Percentiles rank a stretch among this genome's conserved stretches.
These are phyloP conservation scores for Drosophila sucinea DNA, from an alignment of 1,140 invertebrate species.

Conservation along the genomic window DNA sequence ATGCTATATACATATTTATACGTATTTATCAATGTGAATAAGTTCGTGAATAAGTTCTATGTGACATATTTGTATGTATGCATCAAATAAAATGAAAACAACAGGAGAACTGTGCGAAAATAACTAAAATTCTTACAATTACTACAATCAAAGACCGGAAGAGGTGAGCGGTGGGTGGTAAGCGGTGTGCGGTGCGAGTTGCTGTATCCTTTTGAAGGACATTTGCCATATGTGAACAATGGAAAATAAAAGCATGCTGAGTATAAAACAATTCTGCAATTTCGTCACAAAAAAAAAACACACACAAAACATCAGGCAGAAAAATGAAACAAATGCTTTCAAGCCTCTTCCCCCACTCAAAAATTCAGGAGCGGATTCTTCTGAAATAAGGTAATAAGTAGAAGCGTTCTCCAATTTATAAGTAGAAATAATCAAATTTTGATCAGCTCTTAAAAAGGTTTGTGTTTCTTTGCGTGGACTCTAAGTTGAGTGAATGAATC, in stretches of 20 bases:
- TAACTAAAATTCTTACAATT: constrained; percentile 11
- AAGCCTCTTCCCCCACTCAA: not conserved
- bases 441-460: no score
- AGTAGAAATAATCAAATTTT: no score
- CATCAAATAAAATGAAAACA: constrained; percentile 64
- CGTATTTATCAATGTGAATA: constrained; percentile 55
- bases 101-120: constrained; percentile 51
- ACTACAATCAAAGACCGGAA: not conserved
- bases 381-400: no score
- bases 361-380: not conserved
- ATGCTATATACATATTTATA: constrained; percentile 13
- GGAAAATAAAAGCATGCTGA: constrained; percentile 23
- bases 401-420: no score
- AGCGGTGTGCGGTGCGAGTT: not conserved
- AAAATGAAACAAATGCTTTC: constrained; percentile 26
- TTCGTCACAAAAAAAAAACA: constrained; percentile 40
- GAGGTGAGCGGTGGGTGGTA: not conserved
- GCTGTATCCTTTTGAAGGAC: constrained; percentile 2
- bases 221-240: constrained; percentile 27
- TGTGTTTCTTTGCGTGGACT: no score
- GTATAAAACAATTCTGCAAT: constrained; percentile 49
- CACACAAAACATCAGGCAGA: constrained; percentile 14
- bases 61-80: constrained; percentile 68
- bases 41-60: constrained; percentile 57
- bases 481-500: no score